These are phyloP conservation scores for Griposia aprilina DNA, from an alignment of 2,888 invertebrate genomes.

Conservation along the genomic window DNA sequence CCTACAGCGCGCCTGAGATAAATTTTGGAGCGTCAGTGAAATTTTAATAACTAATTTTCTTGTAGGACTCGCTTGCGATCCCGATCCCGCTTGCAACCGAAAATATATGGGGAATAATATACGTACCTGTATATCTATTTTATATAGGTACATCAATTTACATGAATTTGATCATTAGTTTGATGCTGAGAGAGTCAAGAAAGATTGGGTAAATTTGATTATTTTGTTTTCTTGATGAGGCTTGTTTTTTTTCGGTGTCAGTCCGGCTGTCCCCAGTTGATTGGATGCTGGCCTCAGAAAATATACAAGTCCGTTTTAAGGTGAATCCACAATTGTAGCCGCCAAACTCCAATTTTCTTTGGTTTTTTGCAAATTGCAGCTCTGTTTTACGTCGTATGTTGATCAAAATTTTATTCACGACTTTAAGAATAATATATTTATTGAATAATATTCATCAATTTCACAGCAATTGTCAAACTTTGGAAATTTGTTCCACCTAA, in stretches of 20 bases:
- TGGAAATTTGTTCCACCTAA: no score
- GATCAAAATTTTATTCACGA: no score
- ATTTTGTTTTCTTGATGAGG: background rate
- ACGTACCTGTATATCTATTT: conserved; percentile 1
- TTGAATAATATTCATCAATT: no score
- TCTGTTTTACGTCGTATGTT: no score
- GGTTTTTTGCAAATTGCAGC: no score
- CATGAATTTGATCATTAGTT: conserved; percentile 47
- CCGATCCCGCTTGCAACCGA: conserved; percentile 63
- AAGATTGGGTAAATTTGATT: background rate
- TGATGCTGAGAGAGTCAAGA: conserved; percentile 21
- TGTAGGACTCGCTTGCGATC: conserved; percentile 81
- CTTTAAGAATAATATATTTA: no score
- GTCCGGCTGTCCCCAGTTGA: no score
- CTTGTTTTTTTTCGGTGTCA: background rate
- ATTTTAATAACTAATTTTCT: conserved; percentile 91
- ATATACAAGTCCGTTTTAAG: no score
- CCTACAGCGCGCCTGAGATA: conserved; percentile 83
- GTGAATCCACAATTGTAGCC: no score
- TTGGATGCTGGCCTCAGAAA: no score
- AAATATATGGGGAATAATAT: conserved; percentile 63
- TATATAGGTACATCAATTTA: conserved; percentile 13
- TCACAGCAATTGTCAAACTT: no score
- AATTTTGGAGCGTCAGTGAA: conserved; percentile 90
- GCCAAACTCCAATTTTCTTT: no score